phyloP scores from a whole-genome alignment of 2,113 vertebrate species.

The Aspiorhynchus laticeps region DNA sequence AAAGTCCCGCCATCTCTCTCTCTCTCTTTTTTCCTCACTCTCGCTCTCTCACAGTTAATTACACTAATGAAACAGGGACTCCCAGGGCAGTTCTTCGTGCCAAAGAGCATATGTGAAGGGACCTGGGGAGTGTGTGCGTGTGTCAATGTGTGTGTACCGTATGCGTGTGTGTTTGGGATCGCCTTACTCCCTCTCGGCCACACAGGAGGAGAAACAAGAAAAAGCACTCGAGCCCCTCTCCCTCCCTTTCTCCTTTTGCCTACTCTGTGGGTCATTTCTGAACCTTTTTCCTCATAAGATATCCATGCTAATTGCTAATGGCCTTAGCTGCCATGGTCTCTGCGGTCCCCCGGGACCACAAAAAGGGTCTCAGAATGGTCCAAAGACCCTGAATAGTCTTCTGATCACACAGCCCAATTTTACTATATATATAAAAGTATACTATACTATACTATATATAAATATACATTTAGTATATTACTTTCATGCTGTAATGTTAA shows the following conservation, averaged over 20 bases:
- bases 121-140: conserved; percentile 12
- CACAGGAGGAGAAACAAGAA: conserved; percentile 69
- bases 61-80: conserved; percentile 90
- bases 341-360: conserved; percentile 34
- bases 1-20: background rate
- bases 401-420: background rate
- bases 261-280: conserved; percentile 42
- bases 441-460: no score
- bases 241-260: conserved; percentile 19
- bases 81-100: conserved; percentile 65
- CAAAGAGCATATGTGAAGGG: conserved; percentile 53
- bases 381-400: background rate
- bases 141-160: conserved; percentile 32
- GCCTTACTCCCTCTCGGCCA: conserved; percentile 56
- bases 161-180: conserved; percentile 27
- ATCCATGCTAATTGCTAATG: conserved; percentile 72
- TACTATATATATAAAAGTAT: background rate
- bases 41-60: conserved; percentile 90
- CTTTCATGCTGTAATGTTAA: conserved; percentile 3
- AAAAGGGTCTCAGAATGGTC: conserved; percentile 34
- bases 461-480: background rate
- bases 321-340: conserved; percentile 54
- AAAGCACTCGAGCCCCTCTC: conserved; percentile 71
- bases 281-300: conserved; percentile 65
- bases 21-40: conserved; percentile 27